Evolutionary conservation across 2,113 vertebrate species (phyloP).

Genomic region (Sander vitreus): DNA sequence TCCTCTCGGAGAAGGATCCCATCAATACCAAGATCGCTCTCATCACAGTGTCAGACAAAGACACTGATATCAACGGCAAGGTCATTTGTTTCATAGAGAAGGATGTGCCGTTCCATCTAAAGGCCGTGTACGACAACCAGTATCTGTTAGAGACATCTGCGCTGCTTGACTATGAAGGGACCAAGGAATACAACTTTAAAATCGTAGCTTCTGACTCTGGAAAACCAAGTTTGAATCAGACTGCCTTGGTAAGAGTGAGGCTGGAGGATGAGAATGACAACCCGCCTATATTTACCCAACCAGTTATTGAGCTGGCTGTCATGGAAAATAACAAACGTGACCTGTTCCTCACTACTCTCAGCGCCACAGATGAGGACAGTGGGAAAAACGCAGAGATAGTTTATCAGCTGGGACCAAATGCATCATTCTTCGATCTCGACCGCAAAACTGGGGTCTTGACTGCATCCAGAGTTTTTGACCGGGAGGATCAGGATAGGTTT

Average conservation of each 20-base stretch:
- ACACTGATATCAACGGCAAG: conserved; percentile 99
- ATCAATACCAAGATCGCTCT: conserved; percentile 98
- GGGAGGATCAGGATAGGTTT: conserved; percentile 98
- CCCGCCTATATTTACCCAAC: conserved; percentile 97
- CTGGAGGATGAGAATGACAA: conserved; percentile 99
- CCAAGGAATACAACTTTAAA: conserved; percentile 99
- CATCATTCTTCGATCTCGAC: conserved; percentile 98
- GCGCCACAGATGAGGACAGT: conserved; percentile 97
- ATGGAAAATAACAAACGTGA: conserved; percentile 98
- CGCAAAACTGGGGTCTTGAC: conserved; percentile 97
- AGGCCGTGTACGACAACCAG: conserved; percentile 99
- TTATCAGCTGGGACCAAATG: conserved; percentile 98
- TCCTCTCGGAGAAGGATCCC: conserved; percentile 98
- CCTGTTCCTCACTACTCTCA: conserved; percentile 97
- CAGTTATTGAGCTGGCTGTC: conserved; percentile 98
- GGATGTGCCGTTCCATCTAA: conserved; percentile 97
- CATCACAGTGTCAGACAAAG: conserved; percentile 98
- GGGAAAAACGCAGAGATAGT: conserved; percentile 99
- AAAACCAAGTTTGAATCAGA: conserved; percentile 98
- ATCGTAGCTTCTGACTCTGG: conserved; percentile 98
- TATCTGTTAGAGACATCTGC: conserved; percentile 98
- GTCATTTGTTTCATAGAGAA: conserved; percentile 99
- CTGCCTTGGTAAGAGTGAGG: conserved; percentile 95
- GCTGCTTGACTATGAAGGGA: conserved; percentile 97
- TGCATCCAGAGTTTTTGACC: conserved; percentile 96